Evolutionary conservation across 1,140 invertebrate genomes (phyloP).

Genomic region (Tigriopus japonicus): DNA sequence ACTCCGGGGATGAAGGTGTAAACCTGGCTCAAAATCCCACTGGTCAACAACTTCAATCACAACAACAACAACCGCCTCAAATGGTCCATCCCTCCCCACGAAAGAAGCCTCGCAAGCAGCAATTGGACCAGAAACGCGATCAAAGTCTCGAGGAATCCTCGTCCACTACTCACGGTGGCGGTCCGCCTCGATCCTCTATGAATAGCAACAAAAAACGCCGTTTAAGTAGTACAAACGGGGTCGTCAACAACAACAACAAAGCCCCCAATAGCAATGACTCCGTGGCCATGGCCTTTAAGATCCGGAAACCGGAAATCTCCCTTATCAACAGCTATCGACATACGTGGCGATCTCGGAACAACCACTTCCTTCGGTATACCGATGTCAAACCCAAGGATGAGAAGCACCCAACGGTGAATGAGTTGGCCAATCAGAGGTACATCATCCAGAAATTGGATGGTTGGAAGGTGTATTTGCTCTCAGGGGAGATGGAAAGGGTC

Average conservation of each 20-base stretch:
- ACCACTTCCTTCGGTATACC: slow-evolving; percentile 66
- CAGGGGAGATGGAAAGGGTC: slow-evolving; percentile 76
- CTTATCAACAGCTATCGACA: slow-evolving; percentile 31
- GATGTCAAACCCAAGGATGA: slow-evolving; percentile 76
- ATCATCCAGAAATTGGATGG: slow-evolving; percentile 58
- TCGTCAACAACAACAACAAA: slow-evolving; percentile 17
- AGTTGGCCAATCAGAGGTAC: slow-evolving; percentile 70
- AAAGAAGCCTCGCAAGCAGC: slow-evolving; percentile 55
- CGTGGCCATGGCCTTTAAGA: slow-evolving; percentile 9
- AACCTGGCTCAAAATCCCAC: too few relatives aligned
- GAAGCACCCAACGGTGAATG: slow-evolving; percentile 54
- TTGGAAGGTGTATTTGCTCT: slow-evolving; percentile 84
- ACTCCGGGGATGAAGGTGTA: background rate
- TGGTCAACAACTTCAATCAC: too few relatives aligned
- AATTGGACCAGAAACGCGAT: too few relatives aligned
- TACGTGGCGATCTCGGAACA: slow-evolving; percentile 39
- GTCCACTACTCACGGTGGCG: slow-evolving; percentile 20
- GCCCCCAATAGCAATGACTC: background rate
- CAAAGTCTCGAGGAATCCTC: too few relatives aligned
- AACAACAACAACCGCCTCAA: too few relatives aligned
- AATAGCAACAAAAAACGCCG: slow-evolving; percentile 3
- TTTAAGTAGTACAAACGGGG: slow-evolving; percentile 15
- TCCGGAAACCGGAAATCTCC: slow-evolving; percentile 27
- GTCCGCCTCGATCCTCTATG: background rate
- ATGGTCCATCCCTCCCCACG: slow-evolving; percentile 46